Percentiles rank a stretch among this genome's conserved stretches.
Conservation (phyloP, 64 coral and sea anemone species). For the Porites australiensis region DNA sequence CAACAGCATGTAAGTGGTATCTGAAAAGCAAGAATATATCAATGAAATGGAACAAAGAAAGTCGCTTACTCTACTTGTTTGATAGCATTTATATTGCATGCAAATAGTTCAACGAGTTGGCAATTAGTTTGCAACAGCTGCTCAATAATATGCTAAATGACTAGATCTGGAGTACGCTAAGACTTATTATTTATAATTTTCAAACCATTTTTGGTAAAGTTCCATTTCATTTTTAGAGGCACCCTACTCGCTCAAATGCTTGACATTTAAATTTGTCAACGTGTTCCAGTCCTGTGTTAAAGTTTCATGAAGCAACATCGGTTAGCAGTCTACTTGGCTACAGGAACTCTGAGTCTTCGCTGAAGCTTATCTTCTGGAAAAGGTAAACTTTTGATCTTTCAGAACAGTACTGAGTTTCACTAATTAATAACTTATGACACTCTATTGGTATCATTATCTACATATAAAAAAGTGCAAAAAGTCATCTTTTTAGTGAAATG, state of each 20-base stretch:
- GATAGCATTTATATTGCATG: too few relatives aligned
- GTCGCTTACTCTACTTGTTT: too few relatives aligned
- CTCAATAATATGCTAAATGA: too few relatives aligned
- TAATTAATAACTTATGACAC: neutral
- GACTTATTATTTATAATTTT: neutral
- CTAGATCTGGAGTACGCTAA: too few relatives aligned
- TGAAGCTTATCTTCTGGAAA: neutral
- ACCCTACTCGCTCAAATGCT: neutral
- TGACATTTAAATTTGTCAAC: neutral
- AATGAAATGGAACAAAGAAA: too few relatives aligned
- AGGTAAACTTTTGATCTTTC: neutral
- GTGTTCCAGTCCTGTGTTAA: neutral
- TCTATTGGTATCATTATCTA: neutral
- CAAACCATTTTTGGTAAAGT: conserved; percentile 10
- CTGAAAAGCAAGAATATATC: too few relatives aligned
- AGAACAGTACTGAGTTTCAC: too few relatives aligned
- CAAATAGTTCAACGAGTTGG: too few relatives aligned
- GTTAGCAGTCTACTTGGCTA: too few relatives aligned
- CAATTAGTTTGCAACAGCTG: too few relatives aligned
- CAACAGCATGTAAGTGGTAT: too few relatives aligned
- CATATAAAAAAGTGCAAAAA: neutral
- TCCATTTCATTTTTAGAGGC: neutral
- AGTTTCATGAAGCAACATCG: too few relatives aligned
- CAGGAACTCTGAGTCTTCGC: neutral
- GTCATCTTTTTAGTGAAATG: neutral